Evolutionary conservation across 1,140 invertebrate genomes (phyloP), one percentile per base, ranked within the genome.

Genomic region (Maniola jurtina): DNA sequence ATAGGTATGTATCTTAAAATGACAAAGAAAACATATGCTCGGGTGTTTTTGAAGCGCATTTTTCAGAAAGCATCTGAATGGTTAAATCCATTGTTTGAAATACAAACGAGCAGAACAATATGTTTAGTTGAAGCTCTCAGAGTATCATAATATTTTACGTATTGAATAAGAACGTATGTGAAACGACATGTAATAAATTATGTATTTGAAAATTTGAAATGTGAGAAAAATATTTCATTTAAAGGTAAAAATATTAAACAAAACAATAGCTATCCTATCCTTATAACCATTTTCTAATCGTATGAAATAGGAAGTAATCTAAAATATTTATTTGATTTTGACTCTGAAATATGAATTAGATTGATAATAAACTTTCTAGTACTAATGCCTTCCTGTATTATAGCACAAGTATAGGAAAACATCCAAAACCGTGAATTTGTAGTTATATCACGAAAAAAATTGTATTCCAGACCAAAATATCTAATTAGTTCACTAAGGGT

Each of bases 21-120:
- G 48, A 52, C 14, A 52, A 16, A 52, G 48, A 52, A 52, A 16
- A 52, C 13, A 52, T 52, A 52, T 16, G 3, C 16, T 52, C 16
- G 48, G 15, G 16, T 52, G 14, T 52, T 52, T 10, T 52, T 16
- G 48, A 52, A 16, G 25, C 7, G 14, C 16, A 8, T 52, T 52
- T 52, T 52, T 52, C 48, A 52, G 48, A 16, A 52, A 16, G 48
- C 7, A 52, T 52, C 48, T 52, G 48, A 52, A 25, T 52, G 48
- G 48, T 52, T 52, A 52, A 52, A 52, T 52, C 48, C 15, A 16
- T 52, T 52, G 48, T 52, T 52, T 16, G 16, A n/a, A 10, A 52
- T 52, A 52, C 48, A 52, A 52, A 52, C 25, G 48, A 52, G 14
- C 48, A 52, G 48, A 52, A 52, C 48, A 52, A 52, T 52, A 52